phyloP scores from a whole-genome alignment of 92 coral and sea anemone genomes.

The Zoanthus sociatus region DNA sequence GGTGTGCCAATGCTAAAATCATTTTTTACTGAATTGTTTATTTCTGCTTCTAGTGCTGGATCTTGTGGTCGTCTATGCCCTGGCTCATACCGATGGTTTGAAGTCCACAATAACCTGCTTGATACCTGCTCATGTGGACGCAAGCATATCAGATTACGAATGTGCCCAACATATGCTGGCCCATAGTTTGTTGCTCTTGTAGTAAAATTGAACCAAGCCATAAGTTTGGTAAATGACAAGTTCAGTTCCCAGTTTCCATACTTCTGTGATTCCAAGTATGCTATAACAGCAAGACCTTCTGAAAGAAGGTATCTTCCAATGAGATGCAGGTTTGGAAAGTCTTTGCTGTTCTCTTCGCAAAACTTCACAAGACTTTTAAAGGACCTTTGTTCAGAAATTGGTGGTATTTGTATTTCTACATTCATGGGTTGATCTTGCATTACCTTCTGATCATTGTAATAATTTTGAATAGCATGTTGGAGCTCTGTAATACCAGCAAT shows the following conservation, averaged over 20 bases:
- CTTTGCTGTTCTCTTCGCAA: constrained; percentile 15
- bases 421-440: background rate
- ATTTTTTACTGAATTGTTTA: constrained; percentile 41
- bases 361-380: background rate
- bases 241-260: constrained; percentile 40
- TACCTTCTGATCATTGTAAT: background rate
- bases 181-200: constrained; percentile 46
- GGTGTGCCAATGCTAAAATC: constrained; percentile 41
- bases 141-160: constrained; percentile 29
- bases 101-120: constrained; percentile 16
- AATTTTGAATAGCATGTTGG: background rate
- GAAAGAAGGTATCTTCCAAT: constrained; percentile 30
- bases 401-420: background rate
- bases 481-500: constrained; percentile 52
- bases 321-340: constrained; percentile 11
- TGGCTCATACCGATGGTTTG: constrained; percentile 11
- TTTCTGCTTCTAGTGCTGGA: constrained; percentile 45
- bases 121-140: constrained; percentile 30
- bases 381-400: background rate
- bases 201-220: constrained; percentile 47
- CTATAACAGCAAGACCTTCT: constrained; percentile 31
- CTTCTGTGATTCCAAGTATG: constrained; percentile 37
- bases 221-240: constrained; percentile 33
- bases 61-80: constrained; percentile 53
- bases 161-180: background rate